Evolutionary conservation across 2,113 vertebrate genomes (phyloP).

Genomic region (Podilymbus podiceps): DNA sequence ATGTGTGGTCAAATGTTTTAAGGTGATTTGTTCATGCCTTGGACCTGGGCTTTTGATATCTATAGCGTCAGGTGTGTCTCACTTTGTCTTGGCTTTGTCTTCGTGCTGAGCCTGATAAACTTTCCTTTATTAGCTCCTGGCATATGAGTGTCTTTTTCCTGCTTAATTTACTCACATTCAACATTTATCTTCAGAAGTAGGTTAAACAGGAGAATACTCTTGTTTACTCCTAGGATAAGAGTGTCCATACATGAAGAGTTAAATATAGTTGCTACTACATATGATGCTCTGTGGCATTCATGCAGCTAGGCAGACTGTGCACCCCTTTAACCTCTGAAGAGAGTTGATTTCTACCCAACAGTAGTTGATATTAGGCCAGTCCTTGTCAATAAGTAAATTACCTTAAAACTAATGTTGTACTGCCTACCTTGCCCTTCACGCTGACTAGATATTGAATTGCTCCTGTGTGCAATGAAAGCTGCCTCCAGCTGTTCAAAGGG

Average conservation of each 20-base stretch:
- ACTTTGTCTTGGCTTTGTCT: not conserved
- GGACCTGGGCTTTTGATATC: not conserved
- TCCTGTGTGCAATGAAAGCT: not conserved
- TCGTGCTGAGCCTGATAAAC: not conserved
- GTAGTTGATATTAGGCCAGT: not conserved
- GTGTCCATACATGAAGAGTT: not conserved
- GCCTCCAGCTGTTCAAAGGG: not conserved
- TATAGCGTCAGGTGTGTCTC: not conserved
- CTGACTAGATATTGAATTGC: not conserved
- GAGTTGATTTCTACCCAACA: not conserved
- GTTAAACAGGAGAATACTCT: not conserved
- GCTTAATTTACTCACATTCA: not conserved
- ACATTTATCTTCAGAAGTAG: not conserved
- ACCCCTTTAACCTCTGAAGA: not conserved
- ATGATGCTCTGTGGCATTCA: not conserved
- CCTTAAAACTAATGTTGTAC: not conserved
- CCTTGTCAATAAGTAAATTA: not conserved
- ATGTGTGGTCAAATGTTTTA: not conserved
- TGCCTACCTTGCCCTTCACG: accelerated
- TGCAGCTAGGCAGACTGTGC: not conserved
- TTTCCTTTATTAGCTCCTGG: not conserved
- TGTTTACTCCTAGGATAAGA: not conserved
- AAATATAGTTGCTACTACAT: not conserved
- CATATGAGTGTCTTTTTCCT: not conserved
- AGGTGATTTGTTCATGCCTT: not conserved